Conservation (phyloP, 1,140 invertebrate genomes). For the Calosoma granatense region DNA sequence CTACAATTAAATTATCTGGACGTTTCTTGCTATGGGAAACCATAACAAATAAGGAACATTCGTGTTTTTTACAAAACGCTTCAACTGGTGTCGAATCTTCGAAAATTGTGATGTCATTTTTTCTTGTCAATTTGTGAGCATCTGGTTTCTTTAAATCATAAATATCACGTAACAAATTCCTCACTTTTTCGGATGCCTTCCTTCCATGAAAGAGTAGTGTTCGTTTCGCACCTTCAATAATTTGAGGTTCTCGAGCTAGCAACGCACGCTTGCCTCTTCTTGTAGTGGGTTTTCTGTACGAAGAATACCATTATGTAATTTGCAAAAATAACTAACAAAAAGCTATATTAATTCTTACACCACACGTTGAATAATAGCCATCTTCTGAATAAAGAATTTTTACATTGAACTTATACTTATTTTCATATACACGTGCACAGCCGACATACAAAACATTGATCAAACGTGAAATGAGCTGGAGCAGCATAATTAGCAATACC, state of each 20-base stretch:
- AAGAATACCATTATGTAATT: slow-evolving; percentile 19
- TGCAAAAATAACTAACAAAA: slow-evolving; percentile 12
- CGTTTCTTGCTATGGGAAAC: slow-evolving; percentile 90
- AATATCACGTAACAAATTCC: slow-evolving; percentile 77
- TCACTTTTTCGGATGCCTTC: slow-evolving; percentile 66
- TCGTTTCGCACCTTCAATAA: slow-evolving; percentile 81
- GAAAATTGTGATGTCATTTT: slow-evolving; percentile 79
- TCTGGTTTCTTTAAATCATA: slow-evolving; percentile 80
- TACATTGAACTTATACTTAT: too few species aligned
- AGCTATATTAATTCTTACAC: slow-evolving; percentile 32
- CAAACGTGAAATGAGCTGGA: too few species aligned
- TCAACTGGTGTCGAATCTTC: slow-evolving; percentile 76
- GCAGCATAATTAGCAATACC: too few species aligned
- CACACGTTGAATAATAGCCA: slow-evolving; percentile 36
- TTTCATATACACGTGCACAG: too few species aligned
- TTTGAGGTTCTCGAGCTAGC: slow-evolving; percentile 70
- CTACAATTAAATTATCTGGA: slow-evolving; percentile 85
- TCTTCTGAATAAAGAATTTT: too few species aligned
- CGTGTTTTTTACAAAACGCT: slow-evolving; percentile 74
- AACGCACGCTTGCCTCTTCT: slow-evolving; percentile 78
- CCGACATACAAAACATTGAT: too few species aligned
- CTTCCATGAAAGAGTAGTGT: slow-evolving; percentile 77
- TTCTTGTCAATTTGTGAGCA: slow-evolving; percentile 61
- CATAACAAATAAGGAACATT: slow-evolving; percentile 82
- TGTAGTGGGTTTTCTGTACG: slow-evolving; percentile 76